Conservation (phyloP, 2,113 vertebrate genomes). For the Lamprologus ornatipinnis region DNA sequence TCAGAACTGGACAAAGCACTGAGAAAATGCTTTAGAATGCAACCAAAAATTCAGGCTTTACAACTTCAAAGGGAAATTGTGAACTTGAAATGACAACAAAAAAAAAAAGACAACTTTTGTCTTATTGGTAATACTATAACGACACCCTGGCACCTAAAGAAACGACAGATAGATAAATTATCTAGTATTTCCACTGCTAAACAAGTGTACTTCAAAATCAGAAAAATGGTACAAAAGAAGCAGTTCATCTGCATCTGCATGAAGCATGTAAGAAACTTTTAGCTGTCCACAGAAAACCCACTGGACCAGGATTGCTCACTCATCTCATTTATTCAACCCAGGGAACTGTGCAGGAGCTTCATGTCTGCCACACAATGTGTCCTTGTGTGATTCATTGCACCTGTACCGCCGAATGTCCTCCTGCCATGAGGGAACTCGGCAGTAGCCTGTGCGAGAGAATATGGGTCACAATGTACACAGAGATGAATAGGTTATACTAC, state of each 20-base stretch:
- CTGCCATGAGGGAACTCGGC: not conserved
- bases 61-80: not conserved
- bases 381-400: slow-evolving; percentile 21
- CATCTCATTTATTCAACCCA: not conserved
- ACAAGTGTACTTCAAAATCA: not conserved
- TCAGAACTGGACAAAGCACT: slow-evolving; percentile 11
- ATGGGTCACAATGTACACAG: not conserved
- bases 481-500: not conserved
- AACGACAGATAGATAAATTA: not conserved
- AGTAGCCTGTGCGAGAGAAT: not conserved
- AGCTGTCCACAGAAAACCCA: not conserved
- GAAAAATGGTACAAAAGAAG: not conserved
- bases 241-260: not conserved
- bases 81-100: not conserved
- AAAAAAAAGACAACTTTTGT: not conserved
- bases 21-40: not conserved
- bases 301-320: not conserved
- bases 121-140: not conserved
- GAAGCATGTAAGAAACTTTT: not conserved
- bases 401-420: not conserved
- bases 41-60: not conserved
- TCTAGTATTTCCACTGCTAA: not conserved
- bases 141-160: not conserved
- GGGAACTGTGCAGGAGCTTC: not conserved
- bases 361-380: not conserved